phyloP scores from a whole-genome alignment of 2,888 invertebrate genomes.

The Megastigmus dorsalis region DNA sequence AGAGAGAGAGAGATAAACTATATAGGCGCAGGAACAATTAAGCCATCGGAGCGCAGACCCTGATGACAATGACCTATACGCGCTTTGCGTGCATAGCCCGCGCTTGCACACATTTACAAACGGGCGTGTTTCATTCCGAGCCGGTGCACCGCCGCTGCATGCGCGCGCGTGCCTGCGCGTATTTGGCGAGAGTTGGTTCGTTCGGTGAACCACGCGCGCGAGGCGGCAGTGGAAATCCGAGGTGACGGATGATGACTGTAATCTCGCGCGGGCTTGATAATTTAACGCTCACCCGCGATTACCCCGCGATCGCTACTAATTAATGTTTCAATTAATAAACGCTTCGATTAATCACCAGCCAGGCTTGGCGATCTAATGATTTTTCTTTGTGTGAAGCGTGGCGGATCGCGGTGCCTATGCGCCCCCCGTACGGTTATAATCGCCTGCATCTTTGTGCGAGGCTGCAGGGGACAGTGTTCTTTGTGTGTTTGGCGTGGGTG shows the following conservation, averaged over 20 bases:
- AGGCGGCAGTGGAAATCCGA: constrained; percentile 30
- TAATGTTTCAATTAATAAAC: constrained; percentile 45
- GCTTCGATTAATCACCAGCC: constrained; percentile 15
- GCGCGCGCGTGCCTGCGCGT: too few relatives aligned
- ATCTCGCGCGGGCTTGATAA: constrained; percentile 39
- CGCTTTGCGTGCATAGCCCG: neutral
- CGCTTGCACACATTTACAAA: neutral
- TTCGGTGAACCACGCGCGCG: neutral
- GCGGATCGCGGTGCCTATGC: too few relatives aligned
- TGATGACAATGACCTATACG: constrained; percentile 11
- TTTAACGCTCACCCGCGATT: constrained; percentile 11
- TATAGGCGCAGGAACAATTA: constrained; percentile 29
- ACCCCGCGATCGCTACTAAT: constrained; percentile 19
- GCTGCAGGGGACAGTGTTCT: too few relatives aligned
- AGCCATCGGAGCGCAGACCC: constrained; percentile 5
- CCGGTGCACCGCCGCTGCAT: too few relatives aligned
- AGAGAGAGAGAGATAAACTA: too few relatives aligned
- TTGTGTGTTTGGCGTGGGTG: too few relatives aligned
- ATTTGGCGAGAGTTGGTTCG: neutral
- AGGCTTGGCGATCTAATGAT: too few relatives aligned
- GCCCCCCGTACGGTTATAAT: too few relatives aligned
- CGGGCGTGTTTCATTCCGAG: constrained; percentile 1
- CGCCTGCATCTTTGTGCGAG: too few relatives aligned
- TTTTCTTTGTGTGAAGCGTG: too few relatives aligned
- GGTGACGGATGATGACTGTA: constrained; percentile 51